A percentile compares a stretch with the other conserved stretches of the same genome.
Evolutionary conservation across 2,797 vertebrate genomes (phyloP).

Genomic region (Pelobates cultripes): DNA sequence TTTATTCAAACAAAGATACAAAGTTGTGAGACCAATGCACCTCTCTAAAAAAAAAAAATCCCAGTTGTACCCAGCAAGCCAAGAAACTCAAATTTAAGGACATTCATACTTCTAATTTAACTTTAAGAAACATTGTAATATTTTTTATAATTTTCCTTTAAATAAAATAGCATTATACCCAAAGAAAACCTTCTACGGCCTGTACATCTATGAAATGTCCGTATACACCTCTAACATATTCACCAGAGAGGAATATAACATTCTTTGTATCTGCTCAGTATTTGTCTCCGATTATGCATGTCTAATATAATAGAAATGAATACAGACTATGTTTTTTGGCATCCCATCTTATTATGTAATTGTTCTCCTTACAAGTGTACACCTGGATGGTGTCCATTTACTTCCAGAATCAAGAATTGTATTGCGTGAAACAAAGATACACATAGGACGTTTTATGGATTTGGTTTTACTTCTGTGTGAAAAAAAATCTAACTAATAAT

Average conservation of each 20-base stretch:
- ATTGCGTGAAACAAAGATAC: conserved; percentile 37
- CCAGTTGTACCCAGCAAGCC: too few species aligned
- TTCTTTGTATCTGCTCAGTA: neutral
- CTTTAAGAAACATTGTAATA: too few species aligned
- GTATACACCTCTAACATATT: neutral
- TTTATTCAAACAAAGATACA: too few species aligned
- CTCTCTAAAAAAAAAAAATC: too few species aligned
- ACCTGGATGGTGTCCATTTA: conserved; percentile 52
- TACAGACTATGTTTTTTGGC: neutral
- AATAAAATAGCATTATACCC: too few species aligned
- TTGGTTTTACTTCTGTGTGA: conserved; percentile 28
- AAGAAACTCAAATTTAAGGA: too few species aligned
- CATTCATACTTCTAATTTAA: too few species aligned
- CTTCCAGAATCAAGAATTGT: conserved; percentile 8
- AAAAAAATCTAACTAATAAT: conserved; percentile 44
- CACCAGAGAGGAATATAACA: neutral
- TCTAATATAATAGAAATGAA: conserved; percentile 12
- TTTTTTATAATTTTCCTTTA: too few species aligned
- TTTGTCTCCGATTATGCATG: conserved; percentile 38
- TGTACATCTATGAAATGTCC: neutral
- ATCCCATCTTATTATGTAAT: conserved; percentile 24
- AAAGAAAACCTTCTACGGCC: too few species aligned
- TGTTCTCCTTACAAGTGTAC: conserved; percentile 30
- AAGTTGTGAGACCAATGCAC: too few species aligned
- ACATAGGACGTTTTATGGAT: conserved; percentile 38